Conservation (phyloP, 2,888 invertebrate species). For the Copidosoma aretas region DNA sequence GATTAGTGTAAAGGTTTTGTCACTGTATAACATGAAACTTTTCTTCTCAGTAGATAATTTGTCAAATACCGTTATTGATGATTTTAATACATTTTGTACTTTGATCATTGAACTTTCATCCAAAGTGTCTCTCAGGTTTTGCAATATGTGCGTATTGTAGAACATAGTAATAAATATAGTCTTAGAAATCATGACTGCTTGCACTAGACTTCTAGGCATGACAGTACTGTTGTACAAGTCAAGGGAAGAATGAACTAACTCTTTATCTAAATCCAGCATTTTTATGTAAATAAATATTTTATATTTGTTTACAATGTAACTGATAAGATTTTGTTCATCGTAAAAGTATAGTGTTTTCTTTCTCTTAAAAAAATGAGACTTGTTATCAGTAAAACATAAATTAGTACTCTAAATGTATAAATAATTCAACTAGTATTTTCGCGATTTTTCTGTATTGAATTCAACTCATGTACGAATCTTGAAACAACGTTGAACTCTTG, state of each 20-base stretch:
- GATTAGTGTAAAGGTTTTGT: slow-evolving; percentile 18
- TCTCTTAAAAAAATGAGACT: neutral
- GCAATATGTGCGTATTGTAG: too few species aligned
- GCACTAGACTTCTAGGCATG: neutral
- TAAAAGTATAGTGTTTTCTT: neutral
- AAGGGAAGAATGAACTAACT: neutral
- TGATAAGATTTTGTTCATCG: too few species aligned
- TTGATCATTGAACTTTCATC: too few species aligned
- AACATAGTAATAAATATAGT: too few species aligned
- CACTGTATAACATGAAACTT: slow-evolving; percentile 11
- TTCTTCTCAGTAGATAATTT: slow-evolving; percentile 21
- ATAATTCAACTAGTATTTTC: neutral
- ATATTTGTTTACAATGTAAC: too few species aligned
- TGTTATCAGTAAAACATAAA: too few species aligned
- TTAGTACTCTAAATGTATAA: too few species aligned
- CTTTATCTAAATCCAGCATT: neutral
- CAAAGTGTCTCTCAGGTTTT: too few species aligned
- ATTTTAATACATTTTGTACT: too few species aligned
- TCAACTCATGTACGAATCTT: too few species aligned
- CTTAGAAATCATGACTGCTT: neutral
- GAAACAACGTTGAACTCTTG: too few species aligned
- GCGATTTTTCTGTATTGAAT: neutral
- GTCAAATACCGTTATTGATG: neutral
- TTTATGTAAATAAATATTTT: too few species aligned
- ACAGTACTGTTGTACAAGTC: neutral